A percentile compares a stretch with the other conserved stretches of the same genome.
Evolutionary conservation across 2,888 invertebrate genomes (phyloP).

Genomic region (Tetanocera ferruginea): DNA sequence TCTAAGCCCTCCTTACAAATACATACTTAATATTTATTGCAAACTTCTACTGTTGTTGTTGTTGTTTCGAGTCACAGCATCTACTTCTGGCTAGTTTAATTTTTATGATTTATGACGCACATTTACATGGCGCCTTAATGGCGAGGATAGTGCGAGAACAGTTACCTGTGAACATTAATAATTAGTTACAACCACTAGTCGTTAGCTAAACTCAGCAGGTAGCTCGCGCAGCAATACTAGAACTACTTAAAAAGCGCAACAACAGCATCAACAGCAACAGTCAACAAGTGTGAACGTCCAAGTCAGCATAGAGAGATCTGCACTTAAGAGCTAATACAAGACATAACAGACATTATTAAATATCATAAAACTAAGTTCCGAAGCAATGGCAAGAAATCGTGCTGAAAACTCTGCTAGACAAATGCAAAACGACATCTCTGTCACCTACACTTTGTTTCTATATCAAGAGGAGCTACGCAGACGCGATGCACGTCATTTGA

Average conservation of each 20-base stretch:
- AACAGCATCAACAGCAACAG: background rate
- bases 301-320: background rate
- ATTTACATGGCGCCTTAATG: background rate
- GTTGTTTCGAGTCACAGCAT: too few species aligned
- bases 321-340: background rate
- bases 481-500: constrained; percentile 53
- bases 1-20: too few species aligned
- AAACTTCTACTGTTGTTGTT: too few species aligned
- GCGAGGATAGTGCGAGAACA: background rate
- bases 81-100: too few species aligned
- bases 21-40: too few species aligned
- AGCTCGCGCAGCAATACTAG: background rate
- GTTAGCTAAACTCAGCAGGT: background rate
- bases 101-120: background rate
- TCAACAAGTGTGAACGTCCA: background rate
- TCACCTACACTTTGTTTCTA: constrained; percentile 56
- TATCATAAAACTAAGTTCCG: background rate
- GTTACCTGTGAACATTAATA: background rate
- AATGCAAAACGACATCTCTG: constrained; percentile 37
- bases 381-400: background rate
- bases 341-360: background rate
- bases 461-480: constrained; percentile 56
- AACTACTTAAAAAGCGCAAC: constrained; percentile 2
- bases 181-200: background rate
- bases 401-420: background rate